These are phyloP conservation scores for Ptychoptera contaminata DNA, from an alignment of 2,888 invertebrate species.

Conservation along the genomic window DNA sequence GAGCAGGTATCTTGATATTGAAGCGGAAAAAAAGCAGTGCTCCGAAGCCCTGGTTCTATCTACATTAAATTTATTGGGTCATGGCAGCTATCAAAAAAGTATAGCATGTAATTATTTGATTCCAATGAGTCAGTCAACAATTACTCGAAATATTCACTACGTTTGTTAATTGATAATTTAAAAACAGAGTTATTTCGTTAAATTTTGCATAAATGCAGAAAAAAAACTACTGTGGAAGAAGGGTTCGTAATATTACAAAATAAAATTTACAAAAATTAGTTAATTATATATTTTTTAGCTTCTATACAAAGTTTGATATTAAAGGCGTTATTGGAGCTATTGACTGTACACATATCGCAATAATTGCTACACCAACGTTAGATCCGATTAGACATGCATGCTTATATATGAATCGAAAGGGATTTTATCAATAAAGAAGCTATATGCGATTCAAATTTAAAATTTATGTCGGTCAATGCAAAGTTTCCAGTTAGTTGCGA, in stretches of 20 bases:
- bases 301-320: slow-evolving; percentile 3
- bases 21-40: too few relatives aligned
- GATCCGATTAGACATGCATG: slow-evolving; percentile 3
- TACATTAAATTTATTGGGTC: slow-evolving; percentile 1
- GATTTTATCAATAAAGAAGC: too few relatives aligned
- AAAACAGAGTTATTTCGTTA: neutral
- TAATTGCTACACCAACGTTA: slow-evolving; percentile 5
- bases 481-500: slow-evolving; percentile 6
- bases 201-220: too few relatives aligned
- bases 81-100: slow-evolving; percentile 1
- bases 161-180: neutral
- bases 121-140: neutral
- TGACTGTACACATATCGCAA: slow-evolving; percentile 8
- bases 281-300: neutral
- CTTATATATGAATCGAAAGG: slow-evolving; percentile 9
- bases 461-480: slow-evolving; percentile 6
- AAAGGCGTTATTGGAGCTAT: slow-evolving; percentile 9
- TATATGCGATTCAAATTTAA: slow-evolving; percentile 5
- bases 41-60: too few relatives aligned
- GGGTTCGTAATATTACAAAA: neutral
- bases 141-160: neutral
- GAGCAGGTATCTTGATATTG: too few relatives aligned
- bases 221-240: too few relatives aligned
- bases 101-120: neutral
- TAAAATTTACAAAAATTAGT: neutral